Evolutionary conservation across 2,888 invertebrate genomes (phyloP), one percentile per base, ranked within the genome.

Genomic region (Andrena flavipes): DNA sequence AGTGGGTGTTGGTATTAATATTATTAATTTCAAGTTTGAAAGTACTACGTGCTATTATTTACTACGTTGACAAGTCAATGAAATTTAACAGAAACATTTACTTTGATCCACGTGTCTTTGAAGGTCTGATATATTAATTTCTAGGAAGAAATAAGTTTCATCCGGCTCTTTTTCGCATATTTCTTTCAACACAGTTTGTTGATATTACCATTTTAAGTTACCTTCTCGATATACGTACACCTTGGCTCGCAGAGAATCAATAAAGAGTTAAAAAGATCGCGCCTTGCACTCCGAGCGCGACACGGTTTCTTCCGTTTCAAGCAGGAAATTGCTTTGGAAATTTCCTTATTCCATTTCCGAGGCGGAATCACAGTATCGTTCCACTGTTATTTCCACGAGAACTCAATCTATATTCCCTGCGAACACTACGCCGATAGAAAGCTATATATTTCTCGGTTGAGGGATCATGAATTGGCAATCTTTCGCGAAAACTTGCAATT

Each of bases 291-390:
- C 67, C 10, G 16, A 48, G 33, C 33, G 30, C 30, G 63, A 64
- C 20, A n/a, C 23, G 42, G 48, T 10, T 64, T 48, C 56, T 56
- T 42, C 56, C 64, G 30, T 29, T 56, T n/a, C 3, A 23, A 29
- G 63, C 6, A 60, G 59, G 71, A 77, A 67, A 72, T 72, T 72
- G 72, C 76, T 77, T 65, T 49, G 33, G 65, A 48, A 59, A 72
- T 77, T 65, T 73, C 59, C 77, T 64, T 65, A 59, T n/a, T 69
- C 48, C 26, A 67, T 67, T 73, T 77, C 60, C 67, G 35, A 13
- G 49, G n/a, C 8, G 60, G 51, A 62, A 59, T 76, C 71, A 54
- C 35, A 23, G 35, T 51, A 62, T 60, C 60, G 60, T 73, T 65
- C 20, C 48, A 29, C 35, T 59, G 48, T 65, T 48, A 71, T 59